These are phyloP conservation scores for Colinus virginianus DNA, from an alignment of 2,113 vertebrate genomes.

Conservation along the genomic window DNA sequence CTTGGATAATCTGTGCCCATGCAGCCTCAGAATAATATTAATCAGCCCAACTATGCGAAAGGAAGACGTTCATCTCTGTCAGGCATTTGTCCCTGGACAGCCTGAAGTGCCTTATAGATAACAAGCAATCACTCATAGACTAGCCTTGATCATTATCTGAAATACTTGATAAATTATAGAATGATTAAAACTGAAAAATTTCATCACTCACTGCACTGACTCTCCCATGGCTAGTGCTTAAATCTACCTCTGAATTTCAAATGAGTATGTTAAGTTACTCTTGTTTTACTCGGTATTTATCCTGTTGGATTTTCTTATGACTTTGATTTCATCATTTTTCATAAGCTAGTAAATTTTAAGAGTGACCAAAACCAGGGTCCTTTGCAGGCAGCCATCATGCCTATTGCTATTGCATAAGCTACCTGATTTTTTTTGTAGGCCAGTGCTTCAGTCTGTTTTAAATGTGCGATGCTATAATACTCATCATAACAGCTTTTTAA, in stretches of 20 bases:
- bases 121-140: conserved; percentile 20
- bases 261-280: background rate
- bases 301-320: background rate
- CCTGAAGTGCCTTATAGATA: conserved; percentile 42
- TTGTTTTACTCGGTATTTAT: background rate
- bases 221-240: background rate
- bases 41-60: conserved; percentile 12
- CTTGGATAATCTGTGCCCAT: background rate
- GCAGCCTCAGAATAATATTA: conserved; percentile 19
- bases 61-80: conserved; percentile 29
- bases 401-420: background rate
- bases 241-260: background rate
- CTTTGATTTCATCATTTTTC: background rate
- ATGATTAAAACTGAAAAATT: conserved; percentile 31
- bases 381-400: background rate
- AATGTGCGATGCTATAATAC: background rate
- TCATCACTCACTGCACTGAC: background rate
- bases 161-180: conserved; percentile 33
- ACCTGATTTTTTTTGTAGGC: background rate
- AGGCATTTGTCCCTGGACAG: conserved; percentile 18
- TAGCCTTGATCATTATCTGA: conserved; percentile 38
- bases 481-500: background rate
- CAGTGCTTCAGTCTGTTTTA: background rate
- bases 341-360: background rate
- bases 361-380: background rate